Evolutionary conservation across 1,140 invertebrate genomes (phyloP).

Genomic region (Bombus difficillimus): DNA sequence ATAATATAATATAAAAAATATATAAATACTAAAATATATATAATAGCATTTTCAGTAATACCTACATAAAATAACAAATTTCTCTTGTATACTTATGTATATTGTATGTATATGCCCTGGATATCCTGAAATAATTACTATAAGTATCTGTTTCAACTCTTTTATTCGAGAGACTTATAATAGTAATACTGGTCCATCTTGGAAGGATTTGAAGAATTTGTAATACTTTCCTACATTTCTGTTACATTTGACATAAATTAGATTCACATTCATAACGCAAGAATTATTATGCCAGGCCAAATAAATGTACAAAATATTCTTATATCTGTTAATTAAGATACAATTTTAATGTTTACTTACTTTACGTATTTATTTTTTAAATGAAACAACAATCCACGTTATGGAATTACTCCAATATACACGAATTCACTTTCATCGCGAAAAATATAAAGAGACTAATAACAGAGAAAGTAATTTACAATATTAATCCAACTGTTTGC

Average conservation of each 20-base stretch:
- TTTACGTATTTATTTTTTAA: not conserved
- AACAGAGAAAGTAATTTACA: not conserved
- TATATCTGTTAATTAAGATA: not conserved
- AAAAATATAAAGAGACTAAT: not conserved
- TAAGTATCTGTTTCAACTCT: not conserved
- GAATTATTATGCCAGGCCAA: not conserved
- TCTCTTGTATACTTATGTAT: not conserved
- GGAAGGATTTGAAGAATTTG: not conserved
- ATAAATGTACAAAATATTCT: not conserved
- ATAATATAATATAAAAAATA: no score
- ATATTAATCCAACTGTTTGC: not conserved
- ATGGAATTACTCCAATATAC: no score
- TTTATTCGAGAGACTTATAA: not conserved
- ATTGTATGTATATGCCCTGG: no score
- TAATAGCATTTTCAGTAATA: not conserved
- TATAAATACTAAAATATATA: no score
- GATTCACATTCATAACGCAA: no score
- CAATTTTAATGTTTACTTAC: not conserved
- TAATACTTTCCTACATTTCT: not conserved
- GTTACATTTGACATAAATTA: not conserved
- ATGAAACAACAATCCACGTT: no score
- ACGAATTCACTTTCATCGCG: no score
- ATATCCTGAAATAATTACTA: not conserved
- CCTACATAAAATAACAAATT: not conserved
- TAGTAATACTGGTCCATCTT: not conserved